Base-by-base conservation (phyloP, 2,113 vertebrate species). In the Pseudois nayaur region DNA sequence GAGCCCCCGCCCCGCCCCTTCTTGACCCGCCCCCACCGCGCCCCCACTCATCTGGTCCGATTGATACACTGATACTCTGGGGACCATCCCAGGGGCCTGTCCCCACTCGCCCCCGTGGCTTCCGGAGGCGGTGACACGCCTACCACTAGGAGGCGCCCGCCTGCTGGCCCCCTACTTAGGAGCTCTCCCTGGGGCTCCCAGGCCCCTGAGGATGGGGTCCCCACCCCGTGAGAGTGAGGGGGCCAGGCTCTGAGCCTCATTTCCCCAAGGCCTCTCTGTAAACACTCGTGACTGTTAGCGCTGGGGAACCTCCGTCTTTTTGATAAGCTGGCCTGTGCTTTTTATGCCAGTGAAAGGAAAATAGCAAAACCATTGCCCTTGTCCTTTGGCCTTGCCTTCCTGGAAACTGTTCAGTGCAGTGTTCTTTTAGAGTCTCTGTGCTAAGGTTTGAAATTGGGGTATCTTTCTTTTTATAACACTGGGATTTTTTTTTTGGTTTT, bases 361-460 rank as follows among this genome's bases (percentile, higher is more conserved):
- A 29, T 3, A 12, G 54, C 55, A 67, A 12, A 54, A 16, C 7
- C 0, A 16, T 16, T 4, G 8, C 29, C 0, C n/a, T 60, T 87
- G 16, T 48, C 43, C n/a, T 40, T 4, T 10, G 33, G 52, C 62
- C 71, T 89, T 11, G 6, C 29, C 40, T 19, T 55, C 67, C 54
- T 0, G 7, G 11, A 36, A 11, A 8, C 29, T 4, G 29, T 13
- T 64, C 55, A 12, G 11, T 25, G 31, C 29, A 2, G 15, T 27
- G 43, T 27, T 12, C 31, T n/a, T 2, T 52, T 31, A 54, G 17
- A 10, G 4, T 15, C 29, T 86, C 59, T 12, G 0, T 3, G 1
- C 36, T 36, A 86, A 93, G 86, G 29, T 60, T 71, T 40, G 14
- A 81, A 31, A 59, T 17, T 55, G 78, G 11, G n/a, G 25, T 83